Conservation (phyloP, 2,888 invertebrate species). For the Leucozona laternaria region DNA sequence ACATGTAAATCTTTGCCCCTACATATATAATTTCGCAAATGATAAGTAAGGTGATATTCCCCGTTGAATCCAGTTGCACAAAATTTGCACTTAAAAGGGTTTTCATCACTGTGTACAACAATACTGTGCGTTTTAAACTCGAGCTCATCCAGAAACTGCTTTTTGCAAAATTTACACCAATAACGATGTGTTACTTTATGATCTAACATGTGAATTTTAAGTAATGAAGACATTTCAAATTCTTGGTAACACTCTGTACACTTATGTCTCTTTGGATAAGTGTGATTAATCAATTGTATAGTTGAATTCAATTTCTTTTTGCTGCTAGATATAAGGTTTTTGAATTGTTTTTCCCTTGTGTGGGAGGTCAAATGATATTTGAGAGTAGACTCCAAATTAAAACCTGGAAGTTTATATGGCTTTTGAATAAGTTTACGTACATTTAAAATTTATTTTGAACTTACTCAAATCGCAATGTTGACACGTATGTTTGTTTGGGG, state of each 20-base stretch:
- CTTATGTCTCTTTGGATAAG: not conserved
- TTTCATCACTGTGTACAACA: not conserved
- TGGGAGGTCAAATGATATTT: not conserved
- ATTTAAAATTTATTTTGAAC: not conserved
- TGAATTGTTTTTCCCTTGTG: not conserved
- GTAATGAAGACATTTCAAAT: not conserved
- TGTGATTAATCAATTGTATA: not conserved
- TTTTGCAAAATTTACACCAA: not conserved
- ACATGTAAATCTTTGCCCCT: not conserved
- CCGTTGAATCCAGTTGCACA: not conserved
- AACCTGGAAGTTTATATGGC: not conserved
- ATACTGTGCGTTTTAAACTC: not conserved
- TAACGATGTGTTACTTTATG: not conserved
- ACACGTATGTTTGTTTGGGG: not conserved
- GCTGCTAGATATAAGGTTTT: not conserved
- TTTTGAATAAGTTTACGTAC: not conserved
- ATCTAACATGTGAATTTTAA: not conserved
- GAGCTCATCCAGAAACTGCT: not conserved
- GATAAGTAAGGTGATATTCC: not conserved
- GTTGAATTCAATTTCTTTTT: not conserved
- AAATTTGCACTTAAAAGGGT: conserved; percentile 13
- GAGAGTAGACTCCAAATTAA: not conserved
- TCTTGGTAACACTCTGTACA: not conserved
- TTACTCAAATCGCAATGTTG: not conserved
- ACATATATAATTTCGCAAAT: not conserved